Evolutionary conservation across 2,888 invertebrate genomes (phyloP).

Genomic region (Patella caerulea): DNA sequence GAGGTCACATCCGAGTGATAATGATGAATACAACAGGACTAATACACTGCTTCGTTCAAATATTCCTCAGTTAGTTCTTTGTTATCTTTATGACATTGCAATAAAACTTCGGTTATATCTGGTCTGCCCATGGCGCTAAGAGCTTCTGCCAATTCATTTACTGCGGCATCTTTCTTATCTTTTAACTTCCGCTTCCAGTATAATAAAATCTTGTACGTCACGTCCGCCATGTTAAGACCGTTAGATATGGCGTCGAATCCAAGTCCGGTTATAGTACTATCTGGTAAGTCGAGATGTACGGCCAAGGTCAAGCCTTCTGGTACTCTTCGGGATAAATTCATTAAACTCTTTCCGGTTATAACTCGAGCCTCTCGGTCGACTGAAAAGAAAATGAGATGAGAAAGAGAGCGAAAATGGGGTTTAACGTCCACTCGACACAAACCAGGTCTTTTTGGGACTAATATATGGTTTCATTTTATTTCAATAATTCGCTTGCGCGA

Average conservation of each 20-base stretch:
- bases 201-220: constrained; percentile 69
- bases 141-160: constrained; percentile 55
- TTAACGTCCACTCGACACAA: too few relatives aligned
- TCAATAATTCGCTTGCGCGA: too few relatives aligned
- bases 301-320: constrained; percentile 69
- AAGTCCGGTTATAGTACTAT: constrained; percentile 66
- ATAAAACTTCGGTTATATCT: constrained; percentile 57
- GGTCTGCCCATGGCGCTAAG: constrained; percentile 63
- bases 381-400: constrained; percentile 33
- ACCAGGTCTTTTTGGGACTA: too few relatives aligned
- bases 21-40: too few relatives aligned
- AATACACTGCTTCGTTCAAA: background rate
- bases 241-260: constrained; percentile 70
- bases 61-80: constrained; percentile 53
- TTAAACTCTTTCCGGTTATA: constrained; percentile 65
- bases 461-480: too few relatives aligned
- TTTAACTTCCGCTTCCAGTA: constrained; percentile 67
- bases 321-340: constrained; percentile 61
- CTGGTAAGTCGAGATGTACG: constrained; percentile 68
- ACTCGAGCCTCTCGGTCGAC: constrained; percentile 66
- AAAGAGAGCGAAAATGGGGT: too few relatives aligned
- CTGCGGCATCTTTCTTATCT: constrained; percentile 60
- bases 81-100: constrained; percentile 59
- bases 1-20: too few relatives aligned
- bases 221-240: constrained; percentile 65